These are phyloP conservation scores for Leucoptera coffeella DNA, from an alignment of 2,888 invertebrate species.

Conservation along the genomic window DNA sequence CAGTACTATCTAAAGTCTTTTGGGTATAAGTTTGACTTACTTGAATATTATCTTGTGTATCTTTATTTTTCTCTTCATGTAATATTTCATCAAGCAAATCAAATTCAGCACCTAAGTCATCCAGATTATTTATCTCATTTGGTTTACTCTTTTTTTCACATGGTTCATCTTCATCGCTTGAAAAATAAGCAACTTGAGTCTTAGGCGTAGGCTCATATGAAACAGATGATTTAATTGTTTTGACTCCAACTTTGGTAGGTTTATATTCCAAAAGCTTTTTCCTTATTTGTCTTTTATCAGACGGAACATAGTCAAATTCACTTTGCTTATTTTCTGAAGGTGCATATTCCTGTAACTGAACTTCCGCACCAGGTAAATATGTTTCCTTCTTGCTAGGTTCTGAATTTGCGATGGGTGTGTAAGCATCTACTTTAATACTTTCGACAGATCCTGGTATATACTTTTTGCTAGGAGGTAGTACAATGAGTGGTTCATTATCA, in stretches of 20 bases:
- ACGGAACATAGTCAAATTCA: conserved; percentile 36
- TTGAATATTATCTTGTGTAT: too few relatives aligned
- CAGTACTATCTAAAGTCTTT: too few relatives aligned
- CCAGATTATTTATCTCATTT: conserved; percentile 31
- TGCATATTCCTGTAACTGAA: conserved; percentile 26
- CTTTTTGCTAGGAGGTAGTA: conserved; percentile 26
- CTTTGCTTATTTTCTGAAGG: conserved; percentile 18
- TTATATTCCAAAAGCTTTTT: conserved; percentile 34
- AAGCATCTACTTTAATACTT: conserved; percentile 23
- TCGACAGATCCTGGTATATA: conserved; percentile 35
- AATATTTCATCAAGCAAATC: conserved; percentile 45
- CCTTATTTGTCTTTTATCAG: conserved; percentile 26
- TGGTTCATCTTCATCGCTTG: conserved; percentile 46
- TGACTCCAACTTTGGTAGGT: conserved; percentile 24
- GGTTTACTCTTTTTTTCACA: conserved; percentile 28
- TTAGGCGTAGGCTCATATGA: conserved; percentile 43
- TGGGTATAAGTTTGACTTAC: too few relatives aligned
- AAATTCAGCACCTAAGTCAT: conserved; percentile 44
- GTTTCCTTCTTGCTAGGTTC: conserved; percentile 28
- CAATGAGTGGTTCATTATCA: conserved; percentile 29
- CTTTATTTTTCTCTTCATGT: conserved; percentile 42
- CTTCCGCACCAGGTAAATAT: conserved; percentile 34
- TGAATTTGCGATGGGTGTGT: conserved; percentile 27
- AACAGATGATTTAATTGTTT: conserved; percentile 17
- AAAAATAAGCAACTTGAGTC: conserved; percentile 36